These are phyloP conservation scores for Solea solea DNA, from an alignment of 2,113 vertebrate genomes.

Conservation along the genomic window DNA sequence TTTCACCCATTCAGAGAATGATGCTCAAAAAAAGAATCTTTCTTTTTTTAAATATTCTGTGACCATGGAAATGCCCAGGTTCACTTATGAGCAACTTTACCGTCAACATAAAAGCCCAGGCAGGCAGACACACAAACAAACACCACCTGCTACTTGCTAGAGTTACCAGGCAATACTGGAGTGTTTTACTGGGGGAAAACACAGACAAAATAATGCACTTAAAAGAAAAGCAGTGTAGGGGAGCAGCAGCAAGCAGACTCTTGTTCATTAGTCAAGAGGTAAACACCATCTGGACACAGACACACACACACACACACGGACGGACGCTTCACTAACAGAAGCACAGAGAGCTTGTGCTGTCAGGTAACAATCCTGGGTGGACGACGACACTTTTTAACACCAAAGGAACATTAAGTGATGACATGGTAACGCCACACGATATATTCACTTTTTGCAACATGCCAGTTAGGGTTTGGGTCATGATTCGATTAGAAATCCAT, in stretches of 20 bases:
- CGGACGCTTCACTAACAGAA: slow-evolving; percentile 30
- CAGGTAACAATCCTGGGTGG: slow-evolving; percentile 3
- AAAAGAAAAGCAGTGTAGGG: slow-evolving; percentile 10
- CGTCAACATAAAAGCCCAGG: not conserved
- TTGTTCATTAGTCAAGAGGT: slow-evolving; percentile 47
- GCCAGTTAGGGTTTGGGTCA: too few relatives aligned
- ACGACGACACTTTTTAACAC: not conserved
- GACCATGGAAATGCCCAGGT: not conserved
- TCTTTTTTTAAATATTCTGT: not conserved
- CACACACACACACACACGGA: slow-evolving; percentile 21
- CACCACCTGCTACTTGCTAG: slow-evolving; percentile 1
- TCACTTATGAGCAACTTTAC: not conserved
- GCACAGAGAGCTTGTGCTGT: not conserved
- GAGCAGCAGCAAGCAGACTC: slow-evolving; percentile 6
- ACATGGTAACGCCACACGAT: too few relatives aligned
- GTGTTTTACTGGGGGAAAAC: not conserved
- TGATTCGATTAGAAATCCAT: too few relatives aligned
- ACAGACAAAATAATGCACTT: slow-evolving; percentile 3
- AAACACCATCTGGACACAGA: slow-evolving; percentile 74
- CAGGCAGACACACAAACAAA: slow-evolving; percentile 1
- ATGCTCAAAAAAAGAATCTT: not conserved
- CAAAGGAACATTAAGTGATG: too few relatives aligned
- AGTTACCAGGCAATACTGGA: slow-evolving; percentile 33
- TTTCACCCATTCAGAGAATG: slow-evolving; percentile 4
- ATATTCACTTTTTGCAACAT: too few relatives aligned